phyloP scores from a whole-genome alignment of 2,888 invertebrate species.

The Catonia carolina region DNA sequence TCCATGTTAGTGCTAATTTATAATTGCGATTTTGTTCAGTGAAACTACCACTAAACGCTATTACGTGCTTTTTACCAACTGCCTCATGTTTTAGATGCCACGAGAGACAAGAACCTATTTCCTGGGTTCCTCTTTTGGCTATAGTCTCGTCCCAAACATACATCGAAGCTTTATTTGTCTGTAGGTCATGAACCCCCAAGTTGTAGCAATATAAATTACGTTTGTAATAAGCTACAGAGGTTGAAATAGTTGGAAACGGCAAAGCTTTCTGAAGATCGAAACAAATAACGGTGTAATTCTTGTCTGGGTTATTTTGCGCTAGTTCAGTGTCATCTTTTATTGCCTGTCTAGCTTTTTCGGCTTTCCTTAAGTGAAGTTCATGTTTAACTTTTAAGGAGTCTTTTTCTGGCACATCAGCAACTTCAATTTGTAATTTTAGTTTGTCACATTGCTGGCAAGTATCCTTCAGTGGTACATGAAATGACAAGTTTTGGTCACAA shows the following conservation, averaged over 20 bases:
- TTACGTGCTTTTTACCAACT: not conserved
- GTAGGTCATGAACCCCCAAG: not conserved
- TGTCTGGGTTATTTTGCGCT: not conserved
- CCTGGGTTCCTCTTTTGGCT: slow-evolving; percentile 1
- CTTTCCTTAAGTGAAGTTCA: slow-evolving; percentile 20
- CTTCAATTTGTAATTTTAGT: slow-evolving; percentile 10
- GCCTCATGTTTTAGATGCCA: not conserved
- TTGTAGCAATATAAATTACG: slow-evolving; percentile 3
- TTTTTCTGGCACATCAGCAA: slow-evolving; percentile 16
- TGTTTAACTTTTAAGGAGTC: slow-evolving; percentile 12
- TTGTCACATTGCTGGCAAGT: slow-evolving; percentile 18
- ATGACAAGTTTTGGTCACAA: slow-evolving; percentile 17
- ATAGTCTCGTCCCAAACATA: slow-evolving; percentile 9
- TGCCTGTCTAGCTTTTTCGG: slow-evolving; percentile 17
- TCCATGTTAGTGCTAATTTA: slow-evolving; percentile 2
- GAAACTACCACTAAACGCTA: not conserved
- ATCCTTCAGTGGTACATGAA: slow-evolving; percentile 16
- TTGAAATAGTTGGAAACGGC: not conserved
- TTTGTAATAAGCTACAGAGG: slow-evolving; percentile 1
- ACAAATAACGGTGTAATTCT: not conserved
- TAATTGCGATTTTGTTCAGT: not conserved
- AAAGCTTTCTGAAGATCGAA: not conserved
- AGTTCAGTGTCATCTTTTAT: slow-evolving; percentile 5
- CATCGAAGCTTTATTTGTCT: slow-evolving; percentile 3
- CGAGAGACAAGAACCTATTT: not conserved